phyloP scores from a whole-genome alignment of 1,140 invertebrate genomes.

The Sitobion miscanthi region DNA sequence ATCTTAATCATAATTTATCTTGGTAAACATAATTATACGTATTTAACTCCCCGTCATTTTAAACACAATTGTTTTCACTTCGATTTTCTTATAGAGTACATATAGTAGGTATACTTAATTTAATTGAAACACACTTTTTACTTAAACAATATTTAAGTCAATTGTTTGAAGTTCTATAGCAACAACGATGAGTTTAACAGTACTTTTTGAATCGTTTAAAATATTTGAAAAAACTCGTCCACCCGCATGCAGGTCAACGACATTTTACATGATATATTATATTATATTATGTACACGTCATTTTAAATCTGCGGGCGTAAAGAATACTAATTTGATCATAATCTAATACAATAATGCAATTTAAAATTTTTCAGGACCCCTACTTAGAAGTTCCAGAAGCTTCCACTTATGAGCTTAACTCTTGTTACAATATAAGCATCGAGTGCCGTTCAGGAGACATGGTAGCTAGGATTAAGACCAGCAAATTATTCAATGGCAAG shows the following conservation, averaged over 20 bases:
- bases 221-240: neutral
- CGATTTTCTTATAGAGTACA: neutral
- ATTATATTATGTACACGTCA: neutral
- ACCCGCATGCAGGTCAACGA: constrained; percentile 40
- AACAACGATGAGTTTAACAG: neutral
- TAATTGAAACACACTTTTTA: neutral
- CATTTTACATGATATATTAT: constrained; percentile 5
- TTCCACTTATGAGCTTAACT: constrained; percentile 88
- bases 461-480: constrained; percentile 89
- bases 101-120: neutral
- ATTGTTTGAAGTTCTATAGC: neutral
- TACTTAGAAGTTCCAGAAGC: constrained; percentile 88
- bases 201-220: constrained; percentile 30
- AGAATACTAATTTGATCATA: constrained; percentile 8
- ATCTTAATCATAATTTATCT: neutral
- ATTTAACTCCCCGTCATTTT: neutral
- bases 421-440: constrained; percentile 93
- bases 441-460: constrained; percentile 91
- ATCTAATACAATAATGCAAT: neutral
- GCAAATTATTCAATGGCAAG: constrained; percentile 91
- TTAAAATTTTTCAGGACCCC: constrained; percentile 71
- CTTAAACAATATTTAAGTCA: neutral
- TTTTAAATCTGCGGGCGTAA: constrained; percentile 18
- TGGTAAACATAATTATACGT: neutral
- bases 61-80: neutral